phyloP scores from a whole-genome alignment of 2,797 vertebrate species.

The Garrulus glandarius region DNA sequence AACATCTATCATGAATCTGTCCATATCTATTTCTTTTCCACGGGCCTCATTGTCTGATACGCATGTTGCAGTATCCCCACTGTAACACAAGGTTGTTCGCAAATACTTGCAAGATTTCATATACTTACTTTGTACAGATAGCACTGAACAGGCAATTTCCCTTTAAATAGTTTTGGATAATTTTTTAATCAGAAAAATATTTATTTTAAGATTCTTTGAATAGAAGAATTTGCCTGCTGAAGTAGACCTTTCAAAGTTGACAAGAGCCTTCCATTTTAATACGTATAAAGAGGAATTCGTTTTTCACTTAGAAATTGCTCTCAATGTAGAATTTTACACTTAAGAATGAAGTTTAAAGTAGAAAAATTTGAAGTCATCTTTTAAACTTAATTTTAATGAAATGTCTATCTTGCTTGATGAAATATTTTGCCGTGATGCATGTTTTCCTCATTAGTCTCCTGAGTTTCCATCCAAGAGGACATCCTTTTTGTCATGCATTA shows the following conservation, averaged over 20 bases:
- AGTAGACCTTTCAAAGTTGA: not conserved
- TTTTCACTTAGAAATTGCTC: not conserved
- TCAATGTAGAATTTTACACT: not conserved
- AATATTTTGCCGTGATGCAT: not conserved
- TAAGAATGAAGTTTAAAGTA: not conserved
- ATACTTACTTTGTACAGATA: not conserved
- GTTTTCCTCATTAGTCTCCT: not conserved
- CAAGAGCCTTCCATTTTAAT: not conserved
- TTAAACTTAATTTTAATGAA: not conserved
- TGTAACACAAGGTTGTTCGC: not conserved
- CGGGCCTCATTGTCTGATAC: too few species aligned
- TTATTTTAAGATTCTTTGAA: not conserved
- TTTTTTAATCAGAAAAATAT: not conserved
- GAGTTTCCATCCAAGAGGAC: not conserved
- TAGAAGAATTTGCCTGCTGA: not conserved
- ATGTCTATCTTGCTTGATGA: not conserved
- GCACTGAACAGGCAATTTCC: not conserved
- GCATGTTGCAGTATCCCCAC: too few species aligned
- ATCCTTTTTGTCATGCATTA: not conserved
- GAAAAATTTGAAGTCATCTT: not conserved
- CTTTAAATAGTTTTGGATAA: not conserved
- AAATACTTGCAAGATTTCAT: not conserved
- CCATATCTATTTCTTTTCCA: too few species aligned
- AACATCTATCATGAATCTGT: too few species aligned
- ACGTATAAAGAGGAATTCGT: not conserved